phyloP scores from a whole-genome alignment of 2,113 vertebrate species.

The Antennarius striatus region DNA sequence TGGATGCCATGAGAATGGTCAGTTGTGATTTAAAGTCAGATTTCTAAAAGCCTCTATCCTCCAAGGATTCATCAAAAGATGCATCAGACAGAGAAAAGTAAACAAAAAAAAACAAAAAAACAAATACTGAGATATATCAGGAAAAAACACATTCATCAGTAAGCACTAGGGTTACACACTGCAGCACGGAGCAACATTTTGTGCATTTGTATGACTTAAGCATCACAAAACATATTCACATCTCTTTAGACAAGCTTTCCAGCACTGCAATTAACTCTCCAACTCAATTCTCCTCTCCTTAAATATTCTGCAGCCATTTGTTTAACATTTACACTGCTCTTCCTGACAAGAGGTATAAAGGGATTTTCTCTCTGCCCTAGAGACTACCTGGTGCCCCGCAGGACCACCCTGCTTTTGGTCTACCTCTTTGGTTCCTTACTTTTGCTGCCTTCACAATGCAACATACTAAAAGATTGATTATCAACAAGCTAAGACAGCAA shows the following conservation, averaged over 20 bases:
- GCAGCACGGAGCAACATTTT: constrained; percentile 7
- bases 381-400: constrained; percentile 30
- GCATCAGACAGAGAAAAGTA: constrained; percentile 33
- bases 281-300: constrained; percentile 15
- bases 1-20: constrained; percentile 18
- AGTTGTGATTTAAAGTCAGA: constrained; percentile 22
- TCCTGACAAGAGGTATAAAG: constrained; percentile 43
- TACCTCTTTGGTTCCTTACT: constrained; percentile 31
- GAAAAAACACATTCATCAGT: constrained; percentile 27
- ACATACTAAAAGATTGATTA: constrained; percentile 68
- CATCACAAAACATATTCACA: constrained; percentile 33
- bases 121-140: constrained; percentile 14
- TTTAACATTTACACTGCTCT: constrained; percentile 43
- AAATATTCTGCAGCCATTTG: constrained; percentile 34
- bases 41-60: constrained; percentile 37
- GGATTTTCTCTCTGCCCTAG: constrained; percentile 42
- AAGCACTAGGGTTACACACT: not conserved
- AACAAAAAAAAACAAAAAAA: constrained; percentile 44
- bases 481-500: constrained; percentile 64
- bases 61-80: constrained; percentile 25
- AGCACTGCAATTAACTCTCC: constrained; percentile 43
- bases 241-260: constrained; percentile 19
- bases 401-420: constrained; percentile 15
- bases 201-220: constrained; percentile 21
- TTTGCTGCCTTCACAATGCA: constrained; percentile 43